Percentiles rank a stretch among this genome's conserved stretches.
Evolutionary conservation across 2,797 vertebrate species (phyloP).

Genomic region (Helostoma temminkii): DNA sequence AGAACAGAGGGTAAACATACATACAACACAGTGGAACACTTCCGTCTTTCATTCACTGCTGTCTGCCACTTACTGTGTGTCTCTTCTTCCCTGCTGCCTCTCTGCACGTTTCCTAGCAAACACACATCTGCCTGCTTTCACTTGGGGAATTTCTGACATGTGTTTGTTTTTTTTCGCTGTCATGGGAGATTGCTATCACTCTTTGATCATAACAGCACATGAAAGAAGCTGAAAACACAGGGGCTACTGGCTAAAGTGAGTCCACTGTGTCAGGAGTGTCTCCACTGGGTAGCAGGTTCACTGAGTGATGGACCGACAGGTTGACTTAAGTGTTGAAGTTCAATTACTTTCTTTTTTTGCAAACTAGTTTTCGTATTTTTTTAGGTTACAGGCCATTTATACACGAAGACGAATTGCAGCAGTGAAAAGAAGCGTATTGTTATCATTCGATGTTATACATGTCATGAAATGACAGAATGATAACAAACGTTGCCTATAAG

Average conservation of each 20-base stretch:
- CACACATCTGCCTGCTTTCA: conserved; percentile 43
- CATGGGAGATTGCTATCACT: conserved; percentile 38
- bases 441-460: neutral
- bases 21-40: too few species aligned
- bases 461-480: neutral
- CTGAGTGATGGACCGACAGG: conserved; percentile 18
- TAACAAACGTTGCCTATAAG: neutral
- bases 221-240: conserved; percentile 50
- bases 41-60: too few species aligned
- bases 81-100: conserved; percentile 17
- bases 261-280: conserved; percentile 14
- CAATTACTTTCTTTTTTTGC: conserved; percentile 26
- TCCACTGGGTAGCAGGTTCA: conserved; percentile 26
- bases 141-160: conserved; percentile 31
- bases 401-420: neutral
- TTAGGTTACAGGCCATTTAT: neutral
- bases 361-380: neutral
- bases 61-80: conserved; percentile 16
- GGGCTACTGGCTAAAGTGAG: conserved; percentile 30
- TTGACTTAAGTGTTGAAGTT: conserved; percentile 2
- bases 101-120: neutral
- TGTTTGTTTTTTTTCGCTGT: conserved; percentile 51
- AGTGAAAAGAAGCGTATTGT: neutral
- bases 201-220: conserved; percentile 56
- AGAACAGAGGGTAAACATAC: neutral